A percentile compares a stretch with the other conserved stretches of the same genome.
phyloP scores from a whole-genome alignment of 2,888 invertebrate species.

The Melanostoma scalare region DNA sequence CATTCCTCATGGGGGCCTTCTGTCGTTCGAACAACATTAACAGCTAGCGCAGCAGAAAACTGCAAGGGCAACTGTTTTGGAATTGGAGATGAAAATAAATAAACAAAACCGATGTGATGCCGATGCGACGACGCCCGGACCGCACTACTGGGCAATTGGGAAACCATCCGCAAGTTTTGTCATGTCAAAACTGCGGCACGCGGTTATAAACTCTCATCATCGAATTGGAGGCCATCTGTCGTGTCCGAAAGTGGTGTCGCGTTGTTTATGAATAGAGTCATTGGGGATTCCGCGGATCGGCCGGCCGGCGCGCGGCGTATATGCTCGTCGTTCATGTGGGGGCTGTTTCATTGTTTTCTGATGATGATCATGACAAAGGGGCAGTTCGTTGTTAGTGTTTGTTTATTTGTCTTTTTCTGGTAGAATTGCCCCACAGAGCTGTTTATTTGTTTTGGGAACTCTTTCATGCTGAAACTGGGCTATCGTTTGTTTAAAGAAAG shows the following conservation, averaged over 20 bases:
- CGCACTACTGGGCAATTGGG: slow-evolving; percentile 13
- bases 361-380: slow-evolving; percentile 47
- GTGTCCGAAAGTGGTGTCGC: slow-evolving; percentile 37
- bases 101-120: slow-evolving; percentile 31
- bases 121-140: not conserved
- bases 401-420: slow-evolving; percentile 40
- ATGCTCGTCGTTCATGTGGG: not conserved
- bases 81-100: slow-evolving; percentile 65
- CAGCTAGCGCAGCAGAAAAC: slow-evolving; percentile 55
- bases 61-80: slow-evolving; percentile 65
- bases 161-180: slow-evolving; percentile 37
- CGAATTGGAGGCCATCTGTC: slow-evolving; percentile 63
- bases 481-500: too few species aligned
- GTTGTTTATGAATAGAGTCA: slow-evolving; percentile 38
- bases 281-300: slow-evolving; percentile 57
- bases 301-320: not conserved
- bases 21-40: not conserved
- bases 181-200: slow-evolving; percentile 44
- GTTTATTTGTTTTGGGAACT: slow-evolving; percentile 47
- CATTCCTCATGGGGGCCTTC: slow-evolving; percentile 28
- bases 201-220: slow-evolving; percentile 36
- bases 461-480: too few species aligned
- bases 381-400: slow-evolving; percentile 43
- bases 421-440: slow-evolving; percentile 33
- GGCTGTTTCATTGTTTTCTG: slow-evolving; percentile 44